phyloP scores from a whole-genome alignment of 2,888 invertebrate species.

The Drosophila pseudotalamancana region DNA sequence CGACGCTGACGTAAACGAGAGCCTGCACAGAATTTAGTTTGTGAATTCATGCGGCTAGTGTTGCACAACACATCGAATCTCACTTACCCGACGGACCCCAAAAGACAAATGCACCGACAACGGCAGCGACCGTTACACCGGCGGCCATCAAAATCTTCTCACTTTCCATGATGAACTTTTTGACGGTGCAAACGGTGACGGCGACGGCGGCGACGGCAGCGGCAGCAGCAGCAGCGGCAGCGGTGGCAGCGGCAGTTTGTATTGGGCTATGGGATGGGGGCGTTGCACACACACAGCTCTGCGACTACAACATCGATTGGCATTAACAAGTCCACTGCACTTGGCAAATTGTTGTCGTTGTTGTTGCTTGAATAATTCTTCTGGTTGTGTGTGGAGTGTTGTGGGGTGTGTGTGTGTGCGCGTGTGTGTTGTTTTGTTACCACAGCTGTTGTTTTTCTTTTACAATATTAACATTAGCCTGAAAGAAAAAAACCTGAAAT shows the following conservation, averaged over 20 bases:
- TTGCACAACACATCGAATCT: background rate
- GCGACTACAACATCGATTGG: conserved; percentile 42
- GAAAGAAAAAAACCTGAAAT: conserved; percentile 40
- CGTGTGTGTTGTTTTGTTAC: background rate
- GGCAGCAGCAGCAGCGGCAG: too few species aligned
- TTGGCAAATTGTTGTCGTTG: background rate
- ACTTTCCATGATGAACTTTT: too few species aligned
- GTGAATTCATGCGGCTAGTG: conserved; percentile 2
- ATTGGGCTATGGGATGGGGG: background rate
- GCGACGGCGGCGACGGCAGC: too few species aligned
- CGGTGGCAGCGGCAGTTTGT: too few species aligned
- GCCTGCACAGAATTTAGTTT: conserved; percentile 53
- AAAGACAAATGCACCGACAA: conserved; percentile 92
- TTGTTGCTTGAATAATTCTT: background rate
- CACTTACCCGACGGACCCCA: conserved; percentile 87
- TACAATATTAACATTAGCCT: conserved; percentile 29
- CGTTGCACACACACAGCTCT: conserved; percentile 19
- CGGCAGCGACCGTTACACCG: conserved; percentile 91
- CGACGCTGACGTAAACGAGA: conserved; percentile 87
- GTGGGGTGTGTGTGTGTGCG: background rate
- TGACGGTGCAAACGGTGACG: too few species aligned
- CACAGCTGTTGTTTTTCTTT: conserved; percentile 6
- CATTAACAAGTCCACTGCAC: conserved; percentile 21
- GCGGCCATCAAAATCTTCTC: conserved; percentile 92
- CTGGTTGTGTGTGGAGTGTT: background rate